These are phyloP conservation scores for Cariama cristata DNA, from an alignment of 2,113 vertebrate species.

Conservation along the genomic window DNA sequence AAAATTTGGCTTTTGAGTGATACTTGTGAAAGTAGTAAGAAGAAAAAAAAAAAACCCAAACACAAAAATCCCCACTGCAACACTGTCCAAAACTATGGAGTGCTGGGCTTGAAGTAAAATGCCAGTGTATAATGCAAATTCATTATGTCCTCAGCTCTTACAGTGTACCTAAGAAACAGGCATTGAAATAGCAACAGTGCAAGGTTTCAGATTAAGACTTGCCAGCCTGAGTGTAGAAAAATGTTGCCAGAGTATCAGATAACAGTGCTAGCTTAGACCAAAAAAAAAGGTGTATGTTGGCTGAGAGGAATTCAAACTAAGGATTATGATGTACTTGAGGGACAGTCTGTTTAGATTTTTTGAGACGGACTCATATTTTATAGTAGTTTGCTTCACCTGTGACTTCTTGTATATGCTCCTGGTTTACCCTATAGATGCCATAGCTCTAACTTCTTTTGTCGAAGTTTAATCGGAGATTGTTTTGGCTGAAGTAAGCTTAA, in stretches of 20 bases:
- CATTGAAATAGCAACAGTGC: background rate
- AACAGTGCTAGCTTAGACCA: background rate
- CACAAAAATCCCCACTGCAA: background rate
- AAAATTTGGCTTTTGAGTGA: background rate
- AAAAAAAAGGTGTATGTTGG: background rate
- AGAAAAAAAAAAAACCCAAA: rapidly evolving
- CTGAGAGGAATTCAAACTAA: background rate
- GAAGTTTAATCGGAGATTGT: background rate
- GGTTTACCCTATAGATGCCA: background rate
- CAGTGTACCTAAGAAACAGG: rapidly evolving
- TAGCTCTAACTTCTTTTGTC: background rate
- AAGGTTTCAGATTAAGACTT: background rate
- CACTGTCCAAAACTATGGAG: background rate
- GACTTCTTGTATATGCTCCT: background rate
- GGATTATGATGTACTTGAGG: background rate
- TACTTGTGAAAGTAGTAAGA: background rate
- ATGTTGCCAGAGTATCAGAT: background rate
- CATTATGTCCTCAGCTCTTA: background rate
- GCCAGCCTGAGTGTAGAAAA: background rate
- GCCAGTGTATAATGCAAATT: background rate
- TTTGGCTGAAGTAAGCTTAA: background rate
- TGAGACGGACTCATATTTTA: background rate
- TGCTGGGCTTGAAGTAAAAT: background rate
- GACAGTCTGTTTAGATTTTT: background rate
- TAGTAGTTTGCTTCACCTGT: background rate